phyloP scores from a whole-genome alignment of 2,888 invertebrate genomes.

The Drosophila maculinotata region DNA sequence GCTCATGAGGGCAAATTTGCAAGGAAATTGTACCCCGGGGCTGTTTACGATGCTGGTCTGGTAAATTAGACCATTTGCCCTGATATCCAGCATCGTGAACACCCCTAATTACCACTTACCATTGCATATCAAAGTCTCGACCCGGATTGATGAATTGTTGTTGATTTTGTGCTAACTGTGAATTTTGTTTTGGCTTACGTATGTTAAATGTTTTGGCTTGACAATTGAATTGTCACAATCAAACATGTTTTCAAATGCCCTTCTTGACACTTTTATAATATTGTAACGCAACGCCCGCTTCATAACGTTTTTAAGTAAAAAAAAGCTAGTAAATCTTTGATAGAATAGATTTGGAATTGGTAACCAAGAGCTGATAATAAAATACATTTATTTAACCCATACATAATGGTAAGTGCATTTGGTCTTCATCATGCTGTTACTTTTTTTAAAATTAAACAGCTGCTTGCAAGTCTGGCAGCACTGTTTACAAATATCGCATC shows the following conservation, averaged over 20 bases:
- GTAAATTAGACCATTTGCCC: too few species aligned
- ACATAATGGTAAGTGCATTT: constrained; percentile 15
- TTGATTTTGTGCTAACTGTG: constrained; percentile 22
- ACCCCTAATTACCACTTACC: too few species aligned
- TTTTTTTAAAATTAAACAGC: constrained; percentile 4
- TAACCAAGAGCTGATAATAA: not conserved
- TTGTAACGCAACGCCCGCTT: not conserved
- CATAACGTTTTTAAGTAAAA: not conserved
- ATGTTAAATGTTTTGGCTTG: constrained; percentile 17
- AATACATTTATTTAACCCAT: not conserved
- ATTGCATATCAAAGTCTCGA: constrained; percentile 57
- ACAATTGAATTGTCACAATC: constrained; percentile 19
- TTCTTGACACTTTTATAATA: constrained; percentile 1
- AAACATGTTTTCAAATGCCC: constrained; percentile 23
- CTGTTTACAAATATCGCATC: not conserved
- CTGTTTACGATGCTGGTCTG: too few species aligned
- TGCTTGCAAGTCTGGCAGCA: constrained; percentile 25
- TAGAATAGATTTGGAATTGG: too few species aligned
- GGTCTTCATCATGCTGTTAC: not conserved
- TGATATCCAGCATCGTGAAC: too few species aligned
- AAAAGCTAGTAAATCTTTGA: too few species aligned
- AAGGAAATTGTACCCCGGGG: too few species aligned
- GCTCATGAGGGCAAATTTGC: too few species aligned
- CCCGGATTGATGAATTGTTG: constrained; percentile 17
- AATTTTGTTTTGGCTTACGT: constrained; percentile 16